Evolutionary conservation across 2,113 vertebrate species (phyloP).

Genomic region (Toxotes jaculatrix): DNA sequence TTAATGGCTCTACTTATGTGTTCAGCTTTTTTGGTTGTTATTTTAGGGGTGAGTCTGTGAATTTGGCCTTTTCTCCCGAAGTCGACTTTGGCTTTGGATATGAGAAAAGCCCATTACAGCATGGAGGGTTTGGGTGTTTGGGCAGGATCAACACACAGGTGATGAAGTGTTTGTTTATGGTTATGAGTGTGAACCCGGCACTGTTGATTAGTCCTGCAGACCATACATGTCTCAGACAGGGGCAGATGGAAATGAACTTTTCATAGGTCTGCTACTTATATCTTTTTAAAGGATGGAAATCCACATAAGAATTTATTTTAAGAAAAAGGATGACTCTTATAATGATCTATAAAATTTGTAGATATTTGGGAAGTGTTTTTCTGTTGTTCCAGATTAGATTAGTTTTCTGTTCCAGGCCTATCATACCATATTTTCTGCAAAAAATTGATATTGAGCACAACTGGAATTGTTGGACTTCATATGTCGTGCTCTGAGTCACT

Average conservation of each 20-base stretch:
- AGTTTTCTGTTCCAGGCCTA: background rate
- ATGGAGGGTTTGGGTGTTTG: slow-evolving; percentile 76
- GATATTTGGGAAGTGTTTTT: background rate
- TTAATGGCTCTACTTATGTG: slow-evolving; percentile 68
- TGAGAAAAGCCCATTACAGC: slow-evolving; percentile 74
- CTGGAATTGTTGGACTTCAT: background rate
- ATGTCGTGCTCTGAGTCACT: slow-evolving; percentile 26
- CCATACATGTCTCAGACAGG: slow-evolving; percentile 64
- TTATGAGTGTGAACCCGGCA: slow-evolving; percentile 78
- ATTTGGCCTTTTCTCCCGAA: slow-evolving; percentile 60
- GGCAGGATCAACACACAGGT: slow-evolving; percentile 72
- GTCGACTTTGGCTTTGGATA: slow-evolving; percentile 63
- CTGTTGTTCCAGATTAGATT: background rate
- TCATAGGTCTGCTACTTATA: slow-evolving; percentile 33
- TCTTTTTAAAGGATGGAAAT: slow-evolving; percentile 42
- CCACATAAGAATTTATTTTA: slow-evolving; percentile 2
- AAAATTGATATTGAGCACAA: background rate
- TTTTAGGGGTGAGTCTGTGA: slow-evolving; percentile 69
- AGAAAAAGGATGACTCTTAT: background rate
- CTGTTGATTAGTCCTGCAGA: slow-evolving; percentile 78
- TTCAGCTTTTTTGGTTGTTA: slow-evolving; percentile 71
- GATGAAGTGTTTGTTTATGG: slow-evolving; percentile 84
- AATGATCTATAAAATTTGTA: background rate
- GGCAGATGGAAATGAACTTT: slow-evolving; percentile 61
- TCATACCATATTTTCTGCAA: background rate